Percentiles rank a stretch among this genome's conserved stretches.
Evolutionary conservation across 2,797 vertebrate genomes (phyloP).

Genomic region (Eulemur mongoz): DNA sequence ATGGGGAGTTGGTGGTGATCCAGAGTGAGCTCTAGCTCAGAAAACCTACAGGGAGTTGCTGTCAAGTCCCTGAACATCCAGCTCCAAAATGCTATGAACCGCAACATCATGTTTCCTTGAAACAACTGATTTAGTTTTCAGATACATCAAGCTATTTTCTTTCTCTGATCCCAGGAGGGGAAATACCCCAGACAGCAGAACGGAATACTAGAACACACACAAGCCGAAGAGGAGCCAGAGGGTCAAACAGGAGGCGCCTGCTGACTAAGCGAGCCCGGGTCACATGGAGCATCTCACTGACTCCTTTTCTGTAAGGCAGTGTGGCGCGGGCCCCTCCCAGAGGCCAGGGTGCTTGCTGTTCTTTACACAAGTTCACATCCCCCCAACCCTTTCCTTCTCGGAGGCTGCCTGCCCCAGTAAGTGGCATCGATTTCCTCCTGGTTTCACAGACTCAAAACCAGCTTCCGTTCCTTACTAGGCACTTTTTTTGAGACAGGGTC

Average conservation of each 20-base stretch:
- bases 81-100: not conserved
- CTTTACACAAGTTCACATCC: not conserved
- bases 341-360: accelerated
- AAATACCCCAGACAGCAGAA: not conserved
- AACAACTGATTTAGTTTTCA: not conserved
- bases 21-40: not conserved
- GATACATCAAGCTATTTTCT: not conserved
- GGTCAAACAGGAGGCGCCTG: accelerated
- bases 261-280: not conserved
- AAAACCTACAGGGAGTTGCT: not conserved
- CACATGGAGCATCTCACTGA: accelerated
- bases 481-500: not conserved
- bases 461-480: not conserved
- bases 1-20: not conserved
- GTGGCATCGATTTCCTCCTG: not conserved
- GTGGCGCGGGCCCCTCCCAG: not conserved
- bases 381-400: not conserved
- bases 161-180: not conserved
- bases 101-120: not conserved
- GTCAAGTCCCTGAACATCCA: not conserved
- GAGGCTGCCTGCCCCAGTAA: not conserved
- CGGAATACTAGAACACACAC: not conserved
- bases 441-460: not conserved
- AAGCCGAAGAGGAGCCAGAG: not conserved
- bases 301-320: not conserved